phyloP scores from a whole-genome alignment of 2,113 vertebrate genomes.

The Thamnophis sirtalis region DNA sequence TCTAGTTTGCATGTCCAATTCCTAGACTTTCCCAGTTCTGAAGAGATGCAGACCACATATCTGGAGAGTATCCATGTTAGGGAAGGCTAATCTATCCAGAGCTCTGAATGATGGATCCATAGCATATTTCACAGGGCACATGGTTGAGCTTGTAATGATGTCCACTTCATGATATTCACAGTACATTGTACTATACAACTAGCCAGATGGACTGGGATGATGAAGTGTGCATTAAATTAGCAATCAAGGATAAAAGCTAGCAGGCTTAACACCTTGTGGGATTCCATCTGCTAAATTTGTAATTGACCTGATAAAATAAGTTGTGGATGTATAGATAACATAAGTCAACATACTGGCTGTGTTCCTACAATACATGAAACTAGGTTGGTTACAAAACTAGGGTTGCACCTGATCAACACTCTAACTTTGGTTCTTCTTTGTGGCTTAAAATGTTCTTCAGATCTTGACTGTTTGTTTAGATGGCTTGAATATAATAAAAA shows the following conservation, averaged over 20 bases:
- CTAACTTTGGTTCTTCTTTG: background rate
- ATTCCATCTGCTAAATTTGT: background rate
- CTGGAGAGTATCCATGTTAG: background rate
- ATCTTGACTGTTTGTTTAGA: background rate
- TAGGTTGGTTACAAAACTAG: background rate
- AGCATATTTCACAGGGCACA: background rate
- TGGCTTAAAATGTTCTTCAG: background rate
- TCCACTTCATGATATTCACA: background rate
- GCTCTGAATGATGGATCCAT: background rate
- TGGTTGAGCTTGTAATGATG: background rate
- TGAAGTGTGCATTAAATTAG: background rate
- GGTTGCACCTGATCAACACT: background rate
- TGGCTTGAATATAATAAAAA: background rate
- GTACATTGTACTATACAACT: background rate
- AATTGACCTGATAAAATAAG: background rate
- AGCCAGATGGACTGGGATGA: background rate
- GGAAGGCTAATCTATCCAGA: background rate
- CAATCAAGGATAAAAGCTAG: background rate
- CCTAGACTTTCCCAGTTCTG: background rate
- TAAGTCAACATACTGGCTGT: background rate
- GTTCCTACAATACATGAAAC: background rate
- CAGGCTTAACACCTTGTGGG: background rate
- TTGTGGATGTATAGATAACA: background rate
- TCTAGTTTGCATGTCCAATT: background rate
- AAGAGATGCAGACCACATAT: background rate